Evolutionary conservation across 2,113 vertebrate species (phyloP), one percentile per base, ranked within the genome.

Genomic region (Syngnathoides biaculeatus): DNA sequence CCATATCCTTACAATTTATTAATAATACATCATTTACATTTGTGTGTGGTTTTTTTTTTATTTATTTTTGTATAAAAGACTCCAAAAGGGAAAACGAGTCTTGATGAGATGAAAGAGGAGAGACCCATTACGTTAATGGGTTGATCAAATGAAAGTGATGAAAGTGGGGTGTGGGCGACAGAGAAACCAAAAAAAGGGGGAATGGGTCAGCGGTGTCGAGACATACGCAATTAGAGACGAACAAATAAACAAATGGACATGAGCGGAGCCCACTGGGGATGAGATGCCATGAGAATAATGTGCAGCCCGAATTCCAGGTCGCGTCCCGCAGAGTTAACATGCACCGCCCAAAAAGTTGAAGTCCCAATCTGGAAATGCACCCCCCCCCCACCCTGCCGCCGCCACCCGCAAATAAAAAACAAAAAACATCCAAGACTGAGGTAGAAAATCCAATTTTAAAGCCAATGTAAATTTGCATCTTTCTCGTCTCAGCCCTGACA

Each of bases 1-100:
- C 91, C 86, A 90, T 90, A 88, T 90, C 86, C 84, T 90, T 89
- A 90, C 87, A 91, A 90, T 89, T 88, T 89, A 89, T 89, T 84
- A 89, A 88, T 89, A 91, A 89, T 90, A 90, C 89, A 88, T 89
- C 77, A 91, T 88, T 89, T 90, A 90, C 90, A 91, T 79, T 83
- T 88, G 84, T 86, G 88, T 80, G 24, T 35, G 30, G 30, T 1
- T 35, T 35, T 52, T 52, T 27, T 60, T 89, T 89, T 1, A 5
- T 35, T 52, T 52, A 15, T 60, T 89, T 89, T 89, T 90, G 86
- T 90, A 92, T 90, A 93, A 92, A 92, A 91, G 86, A 92, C 91
- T 91, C 89, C 84, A 81, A 85, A 84, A 89, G 79, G 84, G 87
- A 89, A 91, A 86, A 75, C 85, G 83, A 89, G 90, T 90, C 88